Base-by-base conservation (phyloP, 2,113 vertebrate species). In the Nycticebus coucang region DNA sequence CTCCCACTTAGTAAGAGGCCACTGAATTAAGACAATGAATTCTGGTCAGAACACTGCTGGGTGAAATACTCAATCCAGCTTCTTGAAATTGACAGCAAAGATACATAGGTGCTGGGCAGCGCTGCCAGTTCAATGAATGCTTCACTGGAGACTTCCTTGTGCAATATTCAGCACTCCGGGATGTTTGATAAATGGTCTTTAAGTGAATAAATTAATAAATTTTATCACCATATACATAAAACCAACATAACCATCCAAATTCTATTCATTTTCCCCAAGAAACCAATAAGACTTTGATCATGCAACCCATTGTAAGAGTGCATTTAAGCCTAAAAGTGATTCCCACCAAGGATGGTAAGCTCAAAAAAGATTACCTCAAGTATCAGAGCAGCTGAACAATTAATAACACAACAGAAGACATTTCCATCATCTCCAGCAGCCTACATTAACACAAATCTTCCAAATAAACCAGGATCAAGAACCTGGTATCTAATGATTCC, bases 101-200 rank as follows among this genome's bases (percentile, higher is more conserved):
- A 57, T 62, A 53, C 50, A 45, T 13, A 78, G 64, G 71, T 55
- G 19, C 28, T 77, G 37, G 22, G 28, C 64, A 87, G 18, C 37
- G 50, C 93, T 80, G 28, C 30, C 82, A 75, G 33, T 28, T 53
- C 81, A 86, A 0, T 37, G 59, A 80, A 22, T 35, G 28, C 74
- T 74, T 28, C 53, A 17, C 37, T 71, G 55, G 77, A 41, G 62
- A 90, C 18, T 14, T 87, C 35, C 66, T 35, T 77, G 22, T 72
- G 12, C n/a, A 66, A 71, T 77, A 26, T 33, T 91, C 30, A 55
- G 86, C 55, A 90, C 72, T 88, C 37, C 90, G 91, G 96, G 66
- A 45, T 93, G 69, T n/a, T 95, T 86, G 82, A 71, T 69, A 91
- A 97, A 95, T 87, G 86, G 45, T 62, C 94, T 89, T 71, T 85